Evolutionary conservation across 35 echinoderm and acorn worm genomes (phyloP).

Genomic region (Ptychodera flava): DNA sequence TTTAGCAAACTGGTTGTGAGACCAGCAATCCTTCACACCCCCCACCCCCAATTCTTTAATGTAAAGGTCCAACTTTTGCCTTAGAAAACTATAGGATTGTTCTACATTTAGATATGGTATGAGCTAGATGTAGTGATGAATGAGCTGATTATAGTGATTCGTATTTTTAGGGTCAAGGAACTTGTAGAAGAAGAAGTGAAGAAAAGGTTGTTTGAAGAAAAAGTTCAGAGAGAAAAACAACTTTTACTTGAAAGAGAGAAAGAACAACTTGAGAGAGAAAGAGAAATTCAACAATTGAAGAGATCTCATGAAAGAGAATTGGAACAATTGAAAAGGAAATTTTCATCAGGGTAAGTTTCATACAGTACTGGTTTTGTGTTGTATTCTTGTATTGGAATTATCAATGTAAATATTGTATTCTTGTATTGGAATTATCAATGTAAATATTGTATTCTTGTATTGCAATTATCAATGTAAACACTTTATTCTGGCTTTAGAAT

Average conservation of each 20-base stretch:
- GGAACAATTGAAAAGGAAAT: slow-evolving; percentile 54
- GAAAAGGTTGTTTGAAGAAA: slow-evolving; percentile 67
- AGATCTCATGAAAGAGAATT: slow-evolving; percentile 49
- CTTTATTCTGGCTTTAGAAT: background rate
- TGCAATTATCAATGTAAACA: background rate
- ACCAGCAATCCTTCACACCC: no score
- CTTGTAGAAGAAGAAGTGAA: slow-evolving; percentile 93
- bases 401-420: slow-evolving; percentile 3
- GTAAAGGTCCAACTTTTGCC: no score
- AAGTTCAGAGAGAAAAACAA: slow-evolving; percentile 57
- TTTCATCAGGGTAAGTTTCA: slow-evolving; percentile 37
- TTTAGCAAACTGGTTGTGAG: no score
- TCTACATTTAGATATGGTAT: no score
- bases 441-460: slow-evolving; percentile 12
- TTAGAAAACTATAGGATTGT: no score
- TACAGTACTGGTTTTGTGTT: background rate
- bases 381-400: slow-evolving; percentile 1
- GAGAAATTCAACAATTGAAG: slow-evolving; percentile 41
- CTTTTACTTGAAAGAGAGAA: slow-evolving; percentile 34
- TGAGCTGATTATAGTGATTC: no score
- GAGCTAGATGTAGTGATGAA: no score
- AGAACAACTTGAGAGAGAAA: slow-evolving; percentile 58
- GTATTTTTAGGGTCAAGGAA: slow-evolving; percentile 61
- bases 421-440: slow-evolving; percentile 3
- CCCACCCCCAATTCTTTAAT: no score